Percentiles rank a stretch among this genome's conserved stretches.
phyloP scores from a whole-genome alignment of 2,113 vertebrate genomes.

The Gyps fulvus region DNA sequence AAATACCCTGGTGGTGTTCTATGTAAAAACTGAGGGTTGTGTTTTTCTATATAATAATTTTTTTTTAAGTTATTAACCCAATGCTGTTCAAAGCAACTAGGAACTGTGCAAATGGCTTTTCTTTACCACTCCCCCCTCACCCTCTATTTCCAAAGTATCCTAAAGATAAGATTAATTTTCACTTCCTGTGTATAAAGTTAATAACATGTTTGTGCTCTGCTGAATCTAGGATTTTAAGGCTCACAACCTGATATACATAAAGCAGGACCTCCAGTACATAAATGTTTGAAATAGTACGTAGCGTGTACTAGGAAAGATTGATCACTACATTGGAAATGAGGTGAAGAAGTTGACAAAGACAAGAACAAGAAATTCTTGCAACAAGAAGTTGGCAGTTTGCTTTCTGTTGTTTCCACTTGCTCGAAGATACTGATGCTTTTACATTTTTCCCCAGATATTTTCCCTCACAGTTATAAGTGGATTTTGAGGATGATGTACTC shows the following conservation, averaged over 20 bases:
- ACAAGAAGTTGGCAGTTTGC: neutral
- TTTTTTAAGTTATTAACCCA: neutral
- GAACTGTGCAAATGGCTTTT: neutral
- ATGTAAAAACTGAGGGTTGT: neutral
- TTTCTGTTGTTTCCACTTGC: neutral
- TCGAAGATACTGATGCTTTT: neutral
- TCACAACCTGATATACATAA: neutral
- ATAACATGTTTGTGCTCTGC: neutral
- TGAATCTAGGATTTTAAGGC: neutral
- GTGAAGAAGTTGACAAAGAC: neutral
- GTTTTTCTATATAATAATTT: neutral
- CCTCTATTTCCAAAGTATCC: neutral
- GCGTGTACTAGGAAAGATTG: neutral
- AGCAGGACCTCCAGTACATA: neutral
- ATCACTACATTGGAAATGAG: neutral
- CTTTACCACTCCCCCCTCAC: neutral
- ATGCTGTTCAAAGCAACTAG: neutral
- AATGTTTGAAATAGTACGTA: neutral
- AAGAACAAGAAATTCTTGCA: neutral
- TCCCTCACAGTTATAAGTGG: neutral
- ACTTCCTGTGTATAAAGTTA: neutral
- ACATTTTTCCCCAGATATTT: neutral
- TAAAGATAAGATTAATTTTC: neutral
- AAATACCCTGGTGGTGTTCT: neutral
- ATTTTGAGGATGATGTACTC: neutral